Percentiles rank a stretch among this genome's conserved stretches.
Conservation (phyloP, 2,797 vertebrate species). For the Poecilia picta region DNA sequence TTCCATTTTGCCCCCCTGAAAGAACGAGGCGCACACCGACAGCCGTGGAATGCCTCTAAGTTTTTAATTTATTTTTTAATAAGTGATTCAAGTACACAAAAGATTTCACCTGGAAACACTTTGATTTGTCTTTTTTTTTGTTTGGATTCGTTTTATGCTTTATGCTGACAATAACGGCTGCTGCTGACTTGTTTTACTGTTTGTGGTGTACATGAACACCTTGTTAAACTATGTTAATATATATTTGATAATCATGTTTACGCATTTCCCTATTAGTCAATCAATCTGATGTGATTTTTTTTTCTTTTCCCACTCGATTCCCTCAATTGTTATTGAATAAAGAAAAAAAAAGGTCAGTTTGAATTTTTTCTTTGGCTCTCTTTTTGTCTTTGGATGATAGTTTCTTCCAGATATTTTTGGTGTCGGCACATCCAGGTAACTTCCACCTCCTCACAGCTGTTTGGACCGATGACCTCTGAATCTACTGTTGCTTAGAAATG, state of each 20-base stretch:
- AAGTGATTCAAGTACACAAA: not conserved
- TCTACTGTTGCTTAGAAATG: not conserved
- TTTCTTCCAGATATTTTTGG: not conserved
- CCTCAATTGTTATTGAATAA: not conserved
- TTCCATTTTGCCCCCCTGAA: conserved; percentile 30
- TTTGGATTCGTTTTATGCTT: not conserved
- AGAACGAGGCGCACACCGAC: not conserved
- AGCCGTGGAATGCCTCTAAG: not conserved
- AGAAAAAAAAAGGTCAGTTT: not conserved
- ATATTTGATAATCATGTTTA: not conserved
- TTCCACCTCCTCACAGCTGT: not conserved
- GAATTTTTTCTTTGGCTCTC: not conserved
- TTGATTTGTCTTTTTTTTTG: not conserved
- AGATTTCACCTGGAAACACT: not conserved
- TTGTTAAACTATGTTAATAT: not conserved
- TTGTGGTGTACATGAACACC: not conserved
- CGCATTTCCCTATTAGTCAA: not conserved
- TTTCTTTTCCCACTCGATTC: not conserved
- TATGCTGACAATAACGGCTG: not conserved
- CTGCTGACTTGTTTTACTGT: not conserved
- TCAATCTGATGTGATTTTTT: not conserved
- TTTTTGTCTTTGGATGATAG: not conserved
- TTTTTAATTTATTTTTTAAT: not conserved
- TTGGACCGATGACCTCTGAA: not conserved
- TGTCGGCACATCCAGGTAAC: not conserved